Conservation (phyloP, 2,113 vertebrate species). For the Potamarius usumacintae region DNA sequence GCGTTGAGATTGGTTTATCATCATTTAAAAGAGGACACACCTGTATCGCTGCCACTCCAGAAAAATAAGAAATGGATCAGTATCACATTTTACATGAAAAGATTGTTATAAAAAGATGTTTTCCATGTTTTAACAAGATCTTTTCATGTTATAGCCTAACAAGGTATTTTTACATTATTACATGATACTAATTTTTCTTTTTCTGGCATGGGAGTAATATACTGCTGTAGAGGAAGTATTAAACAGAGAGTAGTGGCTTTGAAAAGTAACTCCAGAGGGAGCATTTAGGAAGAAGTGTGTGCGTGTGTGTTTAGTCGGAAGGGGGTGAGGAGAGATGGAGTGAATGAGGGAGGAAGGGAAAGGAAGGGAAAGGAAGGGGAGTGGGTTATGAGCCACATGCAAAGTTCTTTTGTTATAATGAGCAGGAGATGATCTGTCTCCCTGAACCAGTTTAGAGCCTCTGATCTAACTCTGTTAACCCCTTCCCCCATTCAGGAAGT, state of each 20-base stretch:
- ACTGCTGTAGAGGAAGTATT: neutral
- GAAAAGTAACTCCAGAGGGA: slow-evolving; percentile 14
- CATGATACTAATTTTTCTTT: too few species aligned
- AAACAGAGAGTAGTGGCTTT: neutral
- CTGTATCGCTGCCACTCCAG: too few species aligned
- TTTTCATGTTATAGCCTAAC: too few species aligned
- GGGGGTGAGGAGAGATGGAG: slow-evolving; percentile 16
- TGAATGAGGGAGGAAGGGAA: neutral
- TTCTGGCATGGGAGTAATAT: too few species aligned
- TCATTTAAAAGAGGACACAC: neutral
- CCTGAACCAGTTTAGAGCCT: neutral
- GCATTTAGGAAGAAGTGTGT: slow-evolving; percentile 8
- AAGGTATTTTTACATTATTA: too few species aligned
- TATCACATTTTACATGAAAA: too few species aligned
- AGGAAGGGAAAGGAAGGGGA: neutral
- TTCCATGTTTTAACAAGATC: too few species aligned
- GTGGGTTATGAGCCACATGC: slow-evolving; percentile 45
- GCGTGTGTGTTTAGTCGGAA: neutral
- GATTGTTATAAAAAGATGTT: too few species aligned
- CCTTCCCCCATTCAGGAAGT: neutral
- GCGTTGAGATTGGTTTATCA: neutral
- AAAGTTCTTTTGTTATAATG: slow-evolving; percentile 40
- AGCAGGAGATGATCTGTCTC: slow-evolving; percentile 20
- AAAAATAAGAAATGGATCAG: too few species aligned
- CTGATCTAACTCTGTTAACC: neutral